A percentile compares a stretch with the other conserved stretches of the same genome.
Evolutionary conservation across 2,888 invertebrate genomes (phyloP).

Genomic region (Lingula anatina): DNA sequence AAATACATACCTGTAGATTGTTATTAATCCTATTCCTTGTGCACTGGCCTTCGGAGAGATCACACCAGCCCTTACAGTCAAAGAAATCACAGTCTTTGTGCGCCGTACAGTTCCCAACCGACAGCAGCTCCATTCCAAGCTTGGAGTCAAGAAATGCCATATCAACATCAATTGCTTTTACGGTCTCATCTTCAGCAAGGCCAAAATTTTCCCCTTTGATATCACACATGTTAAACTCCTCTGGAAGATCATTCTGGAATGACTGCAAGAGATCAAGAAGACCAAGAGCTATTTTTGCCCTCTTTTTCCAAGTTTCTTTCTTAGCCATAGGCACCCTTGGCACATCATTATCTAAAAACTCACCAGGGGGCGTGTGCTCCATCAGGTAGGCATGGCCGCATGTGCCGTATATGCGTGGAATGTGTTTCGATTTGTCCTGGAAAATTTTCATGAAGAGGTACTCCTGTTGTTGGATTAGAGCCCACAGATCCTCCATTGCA

Average conservation of each 20-base stretch:
- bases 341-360: slow-evolving; percentile 11
- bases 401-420: slow-evolving; percentile 64
- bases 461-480: slow-evolving; percentile 64
- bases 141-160: slow-evolving; percentile 60
- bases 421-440: slow-evolving; percentile 58
- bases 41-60: slow-evolving; percentile 57
- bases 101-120: slow-evolving; percentile 52
- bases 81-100: slow-evolving; percentile 66
- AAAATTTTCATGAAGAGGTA: slow-evolving; percentile 62
- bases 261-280: slow-evolving; percentile 62
- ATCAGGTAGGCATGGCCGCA: slow-evolving; percentile 66
- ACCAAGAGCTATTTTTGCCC: slow-evolving; percentile 46
- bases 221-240: slow-evolving; percentile 66
- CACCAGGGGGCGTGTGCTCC: slow-evolving; percentile 56
- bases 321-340: slow-evolving; percentile 12
- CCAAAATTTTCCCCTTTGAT: slow-evolving; percentile 67
- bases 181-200: slow-evolving; percentile 43
- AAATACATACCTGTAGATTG: slow-evolving; percentile 65
- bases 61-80: slow-evolving; percentile 64
- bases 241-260: slow-evolving; percentile 59
- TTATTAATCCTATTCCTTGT: slow-evolving; percentile 60
- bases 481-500: slow-evolving; percentile 57
- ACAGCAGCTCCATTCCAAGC: slow-evolving; percentile 18
- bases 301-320: slow-evolving; percentile 18
- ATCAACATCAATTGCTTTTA: slow-evolving; percentile 62